These are phyloP conservation scores for Pinctada fucata DNA, from an alignment of 2,888 invertebrate genomes.

Conservation along the genomic window DNA sequence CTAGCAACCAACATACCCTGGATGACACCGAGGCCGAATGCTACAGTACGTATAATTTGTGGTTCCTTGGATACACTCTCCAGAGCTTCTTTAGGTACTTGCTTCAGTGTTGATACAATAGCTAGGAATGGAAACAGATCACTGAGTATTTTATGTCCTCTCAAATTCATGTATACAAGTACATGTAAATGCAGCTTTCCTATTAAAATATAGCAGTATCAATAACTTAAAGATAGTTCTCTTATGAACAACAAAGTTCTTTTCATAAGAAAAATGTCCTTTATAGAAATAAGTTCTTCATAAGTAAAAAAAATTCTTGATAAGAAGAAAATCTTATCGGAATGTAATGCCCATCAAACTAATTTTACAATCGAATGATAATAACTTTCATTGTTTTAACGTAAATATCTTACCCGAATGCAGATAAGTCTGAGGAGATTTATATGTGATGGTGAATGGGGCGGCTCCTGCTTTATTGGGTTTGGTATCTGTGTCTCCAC, in stretches of 20 bases:
- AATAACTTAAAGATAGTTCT: too few relatives aligned
- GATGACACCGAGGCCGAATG: slow-evolving; percentile 68
- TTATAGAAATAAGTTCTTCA: too few relatives aligned
- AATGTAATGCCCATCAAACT: too few relatives aligned
- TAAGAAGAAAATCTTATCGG: too few relatives aligned
- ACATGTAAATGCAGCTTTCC: neutral
- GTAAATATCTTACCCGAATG: slow-evolving; percentile 47
- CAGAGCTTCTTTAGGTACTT: slow-evolving; percentile 58
- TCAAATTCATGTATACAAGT: neutral
- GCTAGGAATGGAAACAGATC: slow-evolving; percentile 54
- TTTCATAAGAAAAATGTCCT: too few relatives aligned
- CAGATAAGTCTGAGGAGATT: slow-evolving; percentile 54
- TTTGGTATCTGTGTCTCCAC: slow-evolving; percentile 22
- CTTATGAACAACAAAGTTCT: too few relatives aligned
- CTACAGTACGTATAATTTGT: slow-evolving; percentile 54
- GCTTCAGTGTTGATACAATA: slow-evolving; percentile 64
- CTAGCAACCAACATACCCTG: slow-evolving; percentile 68
- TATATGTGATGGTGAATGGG: slow-evolving; percentile 45
- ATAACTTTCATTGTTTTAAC: too few relatives aligned
- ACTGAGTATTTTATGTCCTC: too few relatives aligned
- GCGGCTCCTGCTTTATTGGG: slow-evolving; percentile 43
- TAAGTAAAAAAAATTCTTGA: too few relatives aligned
- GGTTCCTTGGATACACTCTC: slow-evolving; percentile 53
- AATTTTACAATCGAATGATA: too few relatives aligned
- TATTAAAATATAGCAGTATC: too few relatives aligned